These are phyloP conservation scores for Botia almorhae DNA, from an alignment of 2,797 vertebrate genomes.

Conservation along the genomic window DNA sequence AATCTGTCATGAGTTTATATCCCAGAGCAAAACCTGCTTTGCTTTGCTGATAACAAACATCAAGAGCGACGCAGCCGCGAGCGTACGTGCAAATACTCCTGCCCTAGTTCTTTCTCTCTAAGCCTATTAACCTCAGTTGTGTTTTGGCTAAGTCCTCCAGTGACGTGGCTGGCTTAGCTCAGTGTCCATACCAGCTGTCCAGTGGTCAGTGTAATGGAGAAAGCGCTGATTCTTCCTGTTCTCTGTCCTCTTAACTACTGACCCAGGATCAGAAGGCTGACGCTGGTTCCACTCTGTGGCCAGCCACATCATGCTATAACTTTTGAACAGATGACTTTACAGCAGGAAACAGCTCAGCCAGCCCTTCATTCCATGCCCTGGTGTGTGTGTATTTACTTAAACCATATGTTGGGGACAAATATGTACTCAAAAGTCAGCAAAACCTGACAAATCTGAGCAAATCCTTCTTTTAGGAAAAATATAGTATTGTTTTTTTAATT, in stretches of 20 bases:
- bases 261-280: conserved; percentile 36
- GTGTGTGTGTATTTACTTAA: neutral
- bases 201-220: conserved; percentile 31
- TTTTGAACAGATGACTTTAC: conserved; percentile 36
- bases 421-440: no score
- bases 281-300: conserved; percentile 22
- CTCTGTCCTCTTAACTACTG: conserved; percentile 37
- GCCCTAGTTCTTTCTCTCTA: conserved; percentile 39
- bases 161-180: conserved; percentile 39
- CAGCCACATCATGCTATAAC: conserved; percentile 33
- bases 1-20: conserved; percentile 57
- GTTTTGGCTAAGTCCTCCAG: conserved; percentile 30
- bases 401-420: no score
- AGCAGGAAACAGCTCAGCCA: conserved; percentile 47
- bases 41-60: conserved; percentile 64
- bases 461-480: no score
- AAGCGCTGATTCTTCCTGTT: conserved; percentile 30
- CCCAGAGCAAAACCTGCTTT: conserved; percentile 73
- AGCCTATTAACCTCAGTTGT: conserved; percentile 42
- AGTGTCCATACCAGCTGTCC: conserved; percentile 9
- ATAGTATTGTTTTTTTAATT: no score
- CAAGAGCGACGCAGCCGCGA: conserved; percentile 62
- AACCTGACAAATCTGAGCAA: no score
- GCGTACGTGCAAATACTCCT: conserved; percentile 14
- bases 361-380: conserved; percentile 11